phyloP scores from a whole-genome alignment of 1,140 invertebrate genomes.

The Leptinotarsa defecta region DNA sequence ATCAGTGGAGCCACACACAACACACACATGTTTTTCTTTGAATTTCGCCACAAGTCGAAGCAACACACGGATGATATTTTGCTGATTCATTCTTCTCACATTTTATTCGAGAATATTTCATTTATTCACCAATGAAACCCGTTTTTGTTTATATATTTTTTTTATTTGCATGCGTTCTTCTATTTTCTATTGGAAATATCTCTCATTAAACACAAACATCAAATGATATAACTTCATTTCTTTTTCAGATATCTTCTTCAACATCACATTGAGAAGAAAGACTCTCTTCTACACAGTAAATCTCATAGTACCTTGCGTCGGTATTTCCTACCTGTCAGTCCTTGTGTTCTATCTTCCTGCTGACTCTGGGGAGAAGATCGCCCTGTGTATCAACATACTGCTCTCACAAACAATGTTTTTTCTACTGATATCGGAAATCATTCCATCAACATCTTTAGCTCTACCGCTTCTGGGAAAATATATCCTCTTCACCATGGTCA shows the following conservation, averaged over 20 bases:
- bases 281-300: constrained; percentile 97
- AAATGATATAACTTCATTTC: background rate
- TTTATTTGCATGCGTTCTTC: too few species aligned
- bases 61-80: too few species aligned
- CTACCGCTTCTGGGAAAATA: constrained; percentile 97
- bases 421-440: constrained; percentile 95
- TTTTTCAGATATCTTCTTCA: constrained; percentile 91
- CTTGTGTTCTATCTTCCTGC: constrained; percentile 97
- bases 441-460: constrained; percentile 96
- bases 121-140: too few species aligned
- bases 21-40: too few species aligned
- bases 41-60: too few species aligned
- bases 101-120: too few species aligned
- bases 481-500: constrained; percentile 96
- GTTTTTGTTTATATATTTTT: too few species aligned
- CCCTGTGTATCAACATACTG: constrained; percentile 96
- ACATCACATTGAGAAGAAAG: constrained; percentile 92
- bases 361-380: constrained; percentile 98
- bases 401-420: constrained; percentile 99
- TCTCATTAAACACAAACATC: too few species aligned
- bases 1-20: too few species aligned
- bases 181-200: too few species aligned
- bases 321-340: constrained; percentile 88
- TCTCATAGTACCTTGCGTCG: constrained; percentile 91
- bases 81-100: too few species aligned